Evolutionary conservation across 2,113 vertebrate species (phyloP), one percentile per base, ranked within the genome.

Genomic region (Trichomycterus rosablanca): DNA sequence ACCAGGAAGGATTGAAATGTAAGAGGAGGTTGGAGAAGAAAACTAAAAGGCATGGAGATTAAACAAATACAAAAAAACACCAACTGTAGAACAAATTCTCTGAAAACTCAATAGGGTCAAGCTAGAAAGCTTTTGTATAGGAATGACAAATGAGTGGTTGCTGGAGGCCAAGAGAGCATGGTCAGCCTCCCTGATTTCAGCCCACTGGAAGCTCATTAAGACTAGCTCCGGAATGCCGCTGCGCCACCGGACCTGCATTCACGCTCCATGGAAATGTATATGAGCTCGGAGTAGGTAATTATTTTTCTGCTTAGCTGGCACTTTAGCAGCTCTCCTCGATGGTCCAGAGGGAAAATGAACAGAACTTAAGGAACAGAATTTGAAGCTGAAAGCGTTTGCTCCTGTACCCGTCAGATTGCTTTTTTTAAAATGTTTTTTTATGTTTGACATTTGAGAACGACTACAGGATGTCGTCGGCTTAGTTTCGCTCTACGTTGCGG

Each of bases 261-360:
- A 66, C 54, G 2, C 60, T 51, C 69, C 16, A 58, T 78, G 76
- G 78, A 84, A 83, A 82, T 78, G 80, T 76, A 79, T 77, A 78
- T 79, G 73, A 82, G 77, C 74, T 77, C 68, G 20, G 67, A 76
- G 79, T 71, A 80, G 85, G 80, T 81, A 78, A 86, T 83, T 82
- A 81, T 76, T 79, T 79, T 81, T 80, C 71, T 79, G 81, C 80
- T 83, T 81, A 75, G 74, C 52, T 78, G 58, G 80, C 81, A 83
- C 78, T 77, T 84, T 82, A 84, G 80, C 76, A 72, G 59, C 67
- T 59, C 73, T 65, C 58, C 63, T 73, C 78, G 78, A 83, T 82
- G 77, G 79, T 74, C 68, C 80, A 75, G 74, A 70, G 66, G 65
- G 70, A 76, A 28, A 34, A 34, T 1, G 23, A 68, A n/a, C n/a